Evolutionary conservation across 2,797 vertebrate genomes (phyloP).

Genomic region (Sebastes melanostomus): DNA sequence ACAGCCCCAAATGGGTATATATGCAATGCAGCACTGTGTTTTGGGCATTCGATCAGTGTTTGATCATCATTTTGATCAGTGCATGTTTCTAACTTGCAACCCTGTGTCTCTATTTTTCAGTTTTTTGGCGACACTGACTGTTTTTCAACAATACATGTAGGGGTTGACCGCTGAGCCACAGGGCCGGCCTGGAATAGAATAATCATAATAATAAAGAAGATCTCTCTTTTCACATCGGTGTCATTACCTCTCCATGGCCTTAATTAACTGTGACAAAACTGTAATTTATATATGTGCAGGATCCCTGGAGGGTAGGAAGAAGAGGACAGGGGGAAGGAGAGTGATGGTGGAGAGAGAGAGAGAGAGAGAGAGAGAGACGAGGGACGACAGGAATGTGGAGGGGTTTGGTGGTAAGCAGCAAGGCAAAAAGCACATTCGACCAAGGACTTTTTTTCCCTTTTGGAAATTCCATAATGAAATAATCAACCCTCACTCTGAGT

Average conservation of each 20-base stretch:
- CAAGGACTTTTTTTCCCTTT: conserved; percentile 36
- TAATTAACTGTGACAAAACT: conserved; percentile 52
- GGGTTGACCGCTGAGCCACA: background rate
- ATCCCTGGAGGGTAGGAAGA: conserved; percentile 5
- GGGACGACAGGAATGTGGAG: conserved; percentile 25
- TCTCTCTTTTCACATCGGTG: background rate
- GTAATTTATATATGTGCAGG: conserved; percentile 50
- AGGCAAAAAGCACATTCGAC: conserved; percentile 39
- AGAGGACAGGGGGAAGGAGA: background rate
- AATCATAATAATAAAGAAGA: conserved; percentile 5
- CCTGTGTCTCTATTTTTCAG: no score
- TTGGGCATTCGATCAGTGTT: no score
- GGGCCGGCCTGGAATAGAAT: background rate
- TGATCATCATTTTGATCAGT: background rate
- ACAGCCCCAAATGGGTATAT: background rate
- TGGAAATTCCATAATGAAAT: conserved; percentile 68
- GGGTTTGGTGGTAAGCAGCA: conserved; percentile 44
- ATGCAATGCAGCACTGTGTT: background rate
- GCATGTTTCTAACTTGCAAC: background rate
- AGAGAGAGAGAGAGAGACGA: conserved; percentile 48
- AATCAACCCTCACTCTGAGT: conserved; percentile 62
- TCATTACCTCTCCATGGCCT: conserved; percentile 34
- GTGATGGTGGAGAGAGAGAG: conserved; percentile 15
- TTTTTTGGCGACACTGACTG: background rate
- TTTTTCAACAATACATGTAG: background rate